These are phyloP conservation scores for Glyphotaelius pellucidus DNA, from an alignment of 2,888 invertebrate species.

Conservation along the genomic window DNA sequence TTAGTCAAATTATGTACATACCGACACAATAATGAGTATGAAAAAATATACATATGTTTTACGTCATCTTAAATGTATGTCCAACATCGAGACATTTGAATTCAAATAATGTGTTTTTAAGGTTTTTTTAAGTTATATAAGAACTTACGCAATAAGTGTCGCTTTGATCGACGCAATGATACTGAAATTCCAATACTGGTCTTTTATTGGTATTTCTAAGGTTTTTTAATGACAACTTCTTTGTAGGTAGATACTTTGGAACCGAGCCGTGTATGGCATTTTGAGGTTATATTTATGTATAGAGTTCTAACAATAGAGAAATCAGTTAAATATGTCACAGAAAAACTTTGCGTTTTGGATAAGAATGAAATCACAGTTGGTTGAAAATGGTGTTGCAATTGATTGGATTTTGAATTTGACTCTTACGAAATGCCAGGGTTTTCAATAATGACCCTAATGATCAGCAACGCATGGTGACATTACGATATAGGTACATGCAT, in stretches of 20 bases:
- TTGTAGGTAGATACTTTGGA: background rate
- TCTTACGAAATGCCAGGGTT: background rate
- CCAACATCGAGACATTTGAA: background rate
- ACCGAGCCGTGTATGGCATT: background rate
- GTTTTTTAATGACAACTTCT: background rate
- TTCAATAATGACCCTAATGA: no score
- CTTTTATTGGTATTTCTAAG: background rate
- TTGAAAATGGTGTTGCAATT: no score
- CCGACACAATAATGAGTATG: background rate
- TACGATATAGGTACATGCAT: background rate
- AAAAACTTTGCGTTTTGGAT: background rate
- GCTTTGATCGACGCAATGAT: background rate
- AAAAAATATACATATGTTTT: background rate
- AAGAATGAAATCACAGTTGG: no score
- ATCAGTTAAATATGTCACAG: background rate
- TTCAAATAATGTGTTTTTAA: background rate
- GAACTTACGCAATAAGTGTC: background rate
- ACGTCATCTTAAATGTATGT: background rate
- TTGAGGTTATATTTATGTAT: background rate
- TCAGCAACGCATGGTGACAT: no score
- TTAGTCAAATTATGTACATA: background rate
- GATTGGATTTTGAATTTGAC: background rate
- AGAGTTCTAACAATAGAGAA: background rate
- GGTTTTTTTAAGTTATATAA: background rate
- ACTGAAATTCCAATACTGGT: background rate